Percentiles rank a stretch among this genome's conserved stretches.
Conservation (phyloP, 35 echinoderm and acorn worm species). For the Ptychodera flava region DNA sequence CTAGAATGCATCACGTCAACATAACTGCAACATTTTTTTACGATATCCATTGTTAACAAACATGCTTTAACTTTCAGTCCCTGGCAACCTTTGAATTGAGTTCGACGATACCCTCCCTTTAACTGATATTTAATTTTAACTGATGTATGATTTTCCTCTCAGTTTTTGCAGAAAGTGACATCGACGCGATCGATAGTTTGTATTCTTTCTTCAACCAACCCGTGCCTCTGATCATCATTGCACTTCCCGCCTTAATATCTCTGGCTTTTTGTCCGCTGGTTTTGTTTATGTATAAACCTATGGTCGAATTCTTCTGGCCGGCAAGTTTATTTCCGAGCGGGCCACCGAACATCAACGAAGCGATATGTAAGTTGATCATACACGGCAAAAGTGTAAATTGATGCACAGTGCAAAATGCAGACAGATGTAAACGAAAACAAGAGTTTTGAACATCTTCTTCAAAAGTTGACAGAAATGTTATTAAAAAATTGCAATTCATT, state of each 20-base stretch:
- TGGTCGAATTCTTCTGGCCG: conserved; percentile 44
- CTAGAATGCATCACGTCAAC: too few relatives aligned
- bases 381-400: too few relatives aligned
- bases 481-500: not conserved
- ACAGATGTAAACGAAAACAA: not conserved
- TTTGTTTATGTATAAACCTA: conserved; percentile 30
- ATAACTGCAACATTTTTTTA: too few relatives aligned
- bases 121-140: too few relatives aligned
- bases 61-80: too few relatives aligned
- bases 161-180: conserved; percentile 50
- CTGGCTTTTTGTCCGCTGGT: conserved; percentile 56
- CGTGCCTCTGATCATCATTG: conserved; percentile 27
- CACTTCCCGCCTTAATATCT: conserved; percentile 38
- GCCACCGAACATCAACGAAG: conserved; percentile 52
- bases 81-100: too few relatives aligned
- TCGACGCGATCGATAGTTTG: conserved; percentile 46
- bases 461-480: not conserved
- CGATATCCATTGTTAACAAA: too few relatives aligned
- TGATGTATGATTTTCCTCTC: not conserved
- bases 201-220: conserved; percentile 40
- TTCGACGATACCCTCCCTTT: too few relatives aligned
- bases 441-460: not conserved
- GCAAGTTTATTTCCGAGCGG: conserved; percentile 27
- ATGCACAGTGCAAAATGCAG: not conserved
- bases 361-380: too few relatives aligned